These are phyloP conservation scores for Tinea trinotella DNA, from an alignment of 2,888 invertebrate species.

Conservation along the genomic window DNA sequence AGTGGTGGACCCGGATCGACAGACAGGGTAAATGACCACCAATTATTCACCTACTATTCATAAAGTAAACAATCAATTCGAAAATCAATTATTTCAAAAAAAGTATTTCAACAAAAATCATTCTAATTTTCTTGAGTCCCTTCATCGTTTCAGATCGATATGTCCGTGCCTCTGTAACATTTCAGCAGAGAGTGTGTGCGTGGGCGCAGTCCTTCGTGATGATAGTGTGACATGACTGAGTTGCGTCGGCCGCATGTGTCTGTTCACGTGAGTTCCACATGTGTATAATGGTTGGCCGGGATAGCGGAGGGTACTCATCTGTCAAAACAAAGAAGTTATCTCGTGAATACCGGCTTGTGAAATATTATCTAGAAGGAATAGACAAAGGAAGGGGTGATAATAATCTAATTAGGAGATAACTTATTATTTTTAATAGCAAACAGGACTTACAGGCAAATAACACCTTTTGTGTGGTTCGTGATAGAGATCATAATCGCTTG, in stretches of 20 bases:
- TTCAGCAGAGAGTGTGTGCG: constrained; percentile 48
- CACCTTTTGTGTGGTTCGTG: constrained; percentile 65
- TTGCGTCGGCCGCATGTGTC: constrained; percentile 48
- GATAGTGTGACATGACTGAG: constrained; percentile 57
- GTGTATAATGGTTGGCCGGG: constrained; percentile 39
- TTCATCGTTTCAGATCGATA: constrained; percentile 49
- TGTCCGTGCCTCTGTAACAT: constrained; percentile 58
- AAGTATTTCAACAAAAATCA: too few relatives aligned
- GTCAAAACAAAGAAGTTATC: background rate
- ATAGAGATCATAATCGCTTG: constrained; percentile 63
- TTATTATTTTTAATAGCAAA: background rate
- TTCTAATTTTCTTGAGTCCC: background rate
- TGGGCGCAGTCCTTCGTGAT: constrained; percentile 53
- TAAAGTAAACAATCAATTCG: too few relatives aligned
- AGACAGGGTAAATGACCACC: too few relatives aligned
- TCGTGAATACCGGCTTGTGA: too few relatives aligned
- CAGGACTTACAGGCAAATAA: constrained; percentile 50
- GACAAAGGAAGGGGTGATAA: too few relatives aligned
- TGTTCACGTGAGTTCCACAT: constrained; percentile 34
- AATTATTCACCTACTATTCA: too few relatives aligned
- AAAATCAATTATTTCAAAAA: too few relatives aligned
- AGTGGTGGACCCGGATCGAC: too few relatives aligned
- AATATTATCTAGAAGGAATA: too few relatives aligned
- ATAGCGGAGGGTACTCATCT: constrained; percentile 54
- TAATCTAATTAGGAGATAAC: too few relatives aligned